These are phyloP conservation scores for Tragopan temminckii DNA, from an alignment of 2,797 vertebrate genomes.

Conservation along the genomic window DNA sequence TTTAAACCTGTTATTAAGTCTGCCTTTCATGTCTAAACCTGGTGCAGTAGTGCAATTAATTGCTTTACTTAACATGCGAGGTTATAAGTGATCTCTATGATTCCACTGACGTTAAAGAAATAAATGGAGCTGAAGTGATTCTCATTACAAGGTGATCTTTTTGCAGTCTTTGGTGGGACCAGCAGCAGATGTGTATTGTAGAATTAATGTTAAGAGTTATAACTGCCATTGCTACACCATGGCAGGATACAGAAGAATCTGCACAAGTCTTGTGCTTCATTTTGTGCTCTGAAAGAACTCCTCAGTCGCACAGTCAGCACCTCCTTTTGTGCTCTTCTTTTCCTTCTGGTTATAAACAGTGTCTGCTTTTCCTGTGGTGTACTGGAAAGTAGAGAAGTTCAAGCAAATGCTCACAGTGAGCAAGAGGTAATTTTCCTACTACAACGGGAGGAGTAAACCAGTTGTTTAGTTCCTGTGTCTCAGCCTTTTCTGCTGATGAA, in stretches of 20 bases:
- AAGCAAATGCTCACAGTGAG: neutral
- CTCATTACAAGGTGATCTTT: slow-evolving; percentile 23
- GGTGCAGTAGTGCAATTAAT: slow-evolving; percentile 37
- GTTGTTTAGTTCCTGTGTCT: neutral
- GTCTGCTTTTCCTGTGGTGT: neutral
- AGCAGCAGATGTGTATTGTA: neutral
- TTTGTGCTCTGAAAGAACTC: slow-evolving; percentile 5
- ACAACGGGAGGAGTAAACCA: neutral
- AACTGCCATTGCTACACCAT: neutral
- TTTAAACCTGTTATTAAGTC: slow-evolving; percentile 48
- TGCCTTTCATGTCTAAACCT: slow-evolving; percentile 40
- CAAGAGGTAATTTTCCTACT: neutral
- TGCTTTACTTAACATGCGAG: slow-evolving; percentile 32
- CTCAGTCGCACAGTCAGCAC: neutral
- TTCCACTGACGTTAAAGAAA: neutral
- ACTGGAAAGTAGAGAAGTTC: neutral
- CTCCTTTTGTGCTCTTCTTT: neutral
- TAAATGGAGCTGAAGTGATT: slow-evolving; percentile 29
- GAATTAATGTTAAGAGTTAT: neutral
- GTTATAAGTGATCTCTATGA: neutral
- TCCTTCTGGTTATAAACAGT: neutral
- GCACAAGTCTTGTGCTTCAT: neutral
- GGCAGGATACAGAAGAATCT: neutral
- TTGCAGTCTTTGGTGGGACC: neutral
- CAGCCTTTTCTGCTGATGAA: neutral